phyloP scores from a whole-genome alignment of 1,140 invertebrate species.

The Drosophila auraria region DNA sequence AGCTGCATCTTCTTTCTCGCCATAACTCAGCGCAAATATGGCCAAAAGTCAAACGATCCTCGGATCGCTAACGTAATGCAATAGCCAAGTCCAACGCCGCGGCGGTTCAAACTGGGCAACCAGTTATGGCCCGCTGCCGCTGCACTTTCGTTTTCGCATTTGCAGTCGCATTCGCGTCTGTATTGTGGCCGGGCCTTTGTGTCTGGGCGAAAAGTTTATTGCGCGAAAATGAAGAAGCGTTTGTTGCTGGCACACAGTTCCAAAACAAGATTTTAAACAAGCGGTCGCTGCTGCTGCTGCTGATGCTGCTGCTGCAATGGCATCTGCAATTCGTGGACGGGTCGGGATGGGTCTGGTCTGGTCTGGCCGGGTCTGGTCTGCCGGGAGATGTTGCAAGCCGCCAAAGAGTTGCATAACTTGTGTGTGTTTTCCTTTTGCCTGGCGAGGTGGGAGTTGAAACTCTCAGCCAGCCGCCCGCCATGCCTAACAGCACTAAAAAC shows the following conservation, averaged over 20 bases:
- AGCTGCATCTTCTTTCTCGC: conserved; percentile 74
- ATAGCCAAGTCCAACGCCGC: conserved; percentile 72
- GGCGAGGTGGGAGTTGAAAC: conserved; percentile 63
- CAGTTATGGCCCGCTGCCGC: conserved; percentile 48
- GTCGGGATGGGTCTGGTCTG: conserved; percentile 39
- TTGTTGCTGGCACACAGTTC: conserved; percentile 68
- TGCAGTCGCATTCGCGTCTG: conserved; percentile 12
- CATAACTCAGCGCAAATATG: conserved; percentile 79
- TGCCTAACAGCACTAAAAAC: conserved; percentile 44
- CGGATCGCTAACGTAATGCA: conserved; percentile 69
- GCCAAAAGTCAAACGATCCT: conserved; percentile 82
- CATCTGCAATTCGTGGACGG: conserved; percentile 48
- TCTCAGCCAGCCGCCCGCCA: conserved; percentile 40
- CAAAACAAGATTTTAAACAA: conserved; percentile 73
- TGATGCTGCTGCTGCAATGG: conserved; percentile 31
- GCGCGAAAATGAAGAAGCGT: conserved; percentile 80
- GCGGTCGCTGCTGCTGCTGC: conserved; percentile 25
- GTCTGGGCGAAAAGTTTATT: conserved; percentile 69
- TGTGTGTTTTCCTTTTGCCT: conserved; percentile 61
- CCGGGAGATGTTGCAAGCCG: conserved; percentile 72
- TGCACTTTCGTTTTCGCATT: conserved; percentile 78
- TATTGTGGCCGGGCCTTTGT: conserved; percentile 33
- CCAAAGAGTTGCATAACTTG: conserved; percentile 75
- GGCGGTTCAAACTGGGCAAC: conserved; percentile 59
- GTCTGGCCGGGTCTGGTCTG: conserved; percentile 13